Evolutionary conservation across 2,797 vertebrate species (phyloP), one percentile per base, ranked within the genome.

Genomic region (Aplochiton taeniatus): DNA sequence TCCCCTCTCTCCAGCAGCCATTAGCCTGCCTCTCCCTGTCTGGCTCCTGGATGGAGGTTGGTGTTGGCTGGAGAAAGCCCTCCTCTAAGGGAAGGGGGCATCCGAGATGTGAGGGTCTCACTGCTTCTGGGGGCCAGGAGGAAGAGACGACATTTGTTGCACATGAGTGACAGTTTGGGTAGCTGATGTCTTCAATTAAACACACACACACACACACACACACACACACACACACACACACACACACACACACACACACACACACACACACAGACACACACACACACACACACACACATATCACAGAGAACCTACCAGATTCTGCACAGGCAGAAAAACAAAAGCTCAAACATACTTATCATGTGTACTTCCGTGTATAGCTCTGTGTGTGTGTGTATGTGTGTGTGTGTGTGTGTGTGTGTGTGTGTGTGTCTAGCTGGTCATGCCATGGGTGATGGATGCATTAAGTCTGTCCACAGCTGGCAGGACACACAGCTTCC

Each of bases 401-500:
- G 31, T 31, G 31, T 31, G 31, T 31, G 31, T 31, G 31, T 31
- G 31, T 31, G 31, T 31, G 31, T 31, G 54, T 65, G 60, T 49
- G 49, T 57, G 45, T 56, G 16, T 42, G 56, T 57, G 55, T 41
- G 55, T 57, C 20, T 46, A 80, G 72, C 71, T 72, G 73, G 51
- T 62, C 52, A 66, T 56, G 62, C 53, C 69, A 63, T 55, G 80
- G 69, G 76, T 53, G 61, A 58, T 50, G 57, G 61, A 73, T 20
- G 11, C 71, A 68, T 80, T 76, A 87, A 84, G 82, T 78, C 71
- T 67, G 65, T 11, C 74, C 83, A 81, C 85, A 90, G 84, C 86
- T 89, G 87, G 85, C 81, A 86, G 86, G 86, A 90, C 83, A 74
- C 62, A 58, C 65, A 62, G 72, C 84, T 85, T 89, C 88, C 87